Percentiles rank a stretch among this genome's conserved stretches.
phyloP scores from a whole-genome alignment of 1,140 invertebrate genomes.

The Telenomus remus region DNA sequence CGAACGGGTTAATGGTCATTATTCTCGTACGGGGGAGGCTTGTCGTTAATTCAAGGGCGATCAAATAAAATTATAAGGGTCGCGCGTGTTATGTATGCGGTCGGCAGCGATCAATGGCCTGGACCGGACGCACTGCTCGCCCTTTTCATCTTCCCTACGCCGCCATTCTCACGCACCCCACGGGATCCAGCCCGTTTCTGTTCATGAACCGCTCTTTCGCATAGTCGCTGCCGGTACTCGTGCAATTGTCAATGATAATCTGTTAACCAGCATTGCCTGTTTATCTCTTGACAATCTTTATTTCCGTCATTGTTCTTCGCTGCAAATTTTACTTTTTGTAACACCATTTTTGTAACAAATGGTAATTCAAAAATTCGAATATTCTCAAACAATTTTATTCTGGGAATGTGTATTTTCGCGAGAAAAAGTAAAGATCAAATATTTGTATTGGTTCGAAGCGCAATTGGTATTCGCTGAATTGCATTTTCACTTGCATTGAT shows the following conservation, averaged over 20 bases:
- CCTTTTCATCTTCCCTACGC: conserved; percentile 48
- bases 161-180: conserved; percentile 52
- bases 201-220: conserved; percentile 21
- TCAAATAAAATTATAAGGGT: conserved; percentile 61
- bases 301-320: too few relatives aligned
- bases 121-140: conserved; percentile 50
- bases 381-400: too few relatives aligned
- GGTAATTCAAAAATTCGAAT: too few relatives aligned
- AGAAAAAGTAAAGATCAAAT: too few relatives aligned
- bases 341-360: too few relatives aligned
- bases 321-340: too few relatives aligned
- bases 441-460: too few relatives aligned
- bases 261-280: conserved; percentile 56
- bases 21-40: conserved; percentile 54
- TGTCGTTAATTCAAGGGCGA: conserved; percentile 58
- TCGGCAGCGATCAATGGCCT: conserved; percentile 54
- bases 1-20: conserved; percentile 53
- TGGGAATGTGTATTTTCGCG: too few relatives aligned
- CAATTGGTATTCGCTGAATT: too few relatives aligned
- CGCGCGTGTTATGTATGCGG: conserved; percentile 51
- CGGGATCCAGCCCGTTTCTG: conserved; percentile 34
- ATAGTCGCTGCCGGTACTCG: conserved; percentile 61
- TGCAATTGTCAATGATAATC: conserved; percentile 64
- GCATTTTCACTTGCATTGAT: too few relatives aligned
- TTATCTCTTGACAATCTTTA: neutral